Conservation (phyloP, 2,888 invertebrate species). For the Frankliniella intonsa region DNA sequence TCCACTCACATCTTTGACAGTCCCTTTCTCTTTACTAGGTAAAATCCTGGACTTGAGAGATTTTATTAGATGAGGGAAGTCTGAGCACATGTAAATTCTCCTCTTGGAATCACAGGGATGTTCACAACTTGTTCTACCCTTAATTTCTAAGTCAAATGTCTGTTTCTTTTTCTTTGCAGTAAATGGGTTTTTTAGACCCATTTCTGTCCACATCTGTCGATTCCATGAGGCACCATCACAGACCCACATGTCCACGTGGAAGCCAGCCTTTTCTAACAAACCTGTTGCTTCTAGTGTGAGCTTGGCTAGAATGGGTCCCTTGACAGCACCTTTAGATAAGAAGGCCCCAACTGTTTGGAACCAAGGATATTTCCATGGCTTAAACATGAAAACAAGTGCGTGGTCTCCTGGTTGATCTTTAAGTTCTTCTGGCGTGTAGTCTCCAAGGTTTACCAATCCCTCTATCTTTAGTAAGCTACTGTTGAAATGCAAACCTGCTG, state of each 20-base stretch:
- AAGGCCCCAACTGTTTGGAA: slow-evolving; percentile 27
- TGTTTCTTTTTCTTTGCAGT: too few relatives aligned
- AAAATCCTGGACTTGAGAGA: not conserved
- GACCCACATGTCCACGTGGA: slow-evolving; percentile 17
- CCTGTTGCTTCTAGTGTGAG: not conserved
- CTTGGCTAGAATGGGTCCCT: not conserved
- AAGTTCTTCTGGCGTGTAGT: slow-evolving; percentile 30
- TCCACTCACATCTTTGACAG: not conserved
- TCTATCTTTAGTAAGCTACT: slow-evolving; percentile 8
- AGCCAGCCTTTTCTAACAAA: slow-evolving; percentile 6
- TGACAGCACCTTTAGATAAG: not conserved
- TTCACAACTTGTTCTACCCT: too few relatives aligned
- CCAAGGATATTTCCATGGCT: slow-evolving; percentile 17
- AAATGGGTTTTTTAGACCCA: slow-evolving; percentile 4
- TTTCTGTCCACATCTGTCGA: slow-evolving; percentile 23
- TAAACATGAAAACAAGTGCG: slow-evolving; percentile 27
- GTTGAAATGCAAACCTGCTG: slow-evolving; percentile 27
- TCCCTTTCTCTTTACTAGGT: not conserved
- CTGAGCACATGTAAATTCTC: not conserved
- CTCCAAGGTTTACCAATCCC: slow-evolving; percentile 29
- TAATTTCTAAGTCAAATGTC: too few relatives aligned
- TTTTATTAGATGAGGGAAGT: not conserved
- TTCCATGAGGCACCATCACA: slow-evolving; percentile 23
- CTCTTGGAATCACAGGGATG: not conserved
- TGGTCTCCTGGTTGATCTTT: slow-evolving; percentile 24